Conservation (phyloP, 2,113 vertebrate genomes). For the Osmerus mordax region DNA sequence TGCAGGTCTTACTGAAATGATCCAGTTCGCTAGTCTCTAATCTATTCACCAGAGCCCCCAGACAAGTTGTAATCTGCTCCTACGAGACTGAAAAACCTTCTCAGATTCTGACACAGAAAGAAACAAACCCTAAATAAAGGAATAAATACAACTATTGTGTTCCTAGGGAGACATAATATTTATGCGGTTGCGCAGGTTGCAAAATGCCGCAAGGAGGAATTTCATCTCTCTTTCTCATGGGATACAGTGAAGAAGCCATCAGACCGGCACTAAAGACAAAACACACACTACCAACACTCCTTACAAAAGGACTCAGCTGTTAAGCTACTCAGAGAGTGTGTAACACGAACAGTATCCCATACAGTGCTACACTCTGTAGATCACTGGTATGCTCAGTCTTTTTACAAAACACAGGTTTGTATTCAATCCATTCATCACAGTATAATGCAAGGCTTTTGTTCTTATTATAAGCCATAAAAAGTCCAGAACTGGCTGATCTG, state of each 20-base stretch:
- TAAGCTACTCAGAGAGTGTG: too few species aligned
- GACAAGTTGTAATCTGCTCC: slow-evolving; percentile 61
- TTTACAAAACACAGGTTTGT: neutral
- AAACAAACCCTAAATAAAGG: slow-evolving; percentile 56
- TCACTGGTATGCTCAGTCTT: neutral
- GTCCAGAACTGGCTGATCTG: too few species aligned
- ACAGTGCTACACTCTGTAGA: too few species aligned
- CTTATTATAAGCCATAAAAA: slow-evolving; percentile 7
- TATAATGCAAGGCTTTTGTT: slow-evolving; percentile 3
- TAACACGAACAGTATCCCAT: too few species aligned
- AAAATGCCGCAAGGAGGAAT: slow-evolving; percentile 53
- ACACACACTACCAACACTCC: slow-evolving; percentile 6
- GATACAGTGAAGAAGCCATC: slow-evolving; percentile 54
- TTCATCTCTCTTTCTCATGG: slow-evolving; percentile 46
- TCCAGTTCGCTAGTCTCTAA: slow-evolving; percentile 48
- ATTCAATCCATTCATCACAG: too few species aligned
- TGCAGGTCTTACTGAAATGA: slow-evolving; percentile 21
- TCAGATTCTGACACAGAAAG: slow-evolving; percentile 37
- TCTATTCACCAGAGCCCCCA: slow-evolving; percentile 59
- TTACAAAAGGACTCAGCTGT: neutral
- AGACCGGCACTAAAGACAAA: slow-evolving; percentile 50
- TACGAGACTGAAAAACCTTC: slow-evolving; percentile 41
- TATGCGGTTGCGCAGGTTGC: slow-evolving; percentile 59
- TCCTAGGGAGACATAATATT: slow-evolving; percentile 76
- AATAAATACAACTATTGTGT: slow-evolving; percentile 70